These are phyloP conservation scores for Ctenopoma multispine DNA, from an alignment of 2,797 vertebrate species.

Conservation along the genomic window DNA sequence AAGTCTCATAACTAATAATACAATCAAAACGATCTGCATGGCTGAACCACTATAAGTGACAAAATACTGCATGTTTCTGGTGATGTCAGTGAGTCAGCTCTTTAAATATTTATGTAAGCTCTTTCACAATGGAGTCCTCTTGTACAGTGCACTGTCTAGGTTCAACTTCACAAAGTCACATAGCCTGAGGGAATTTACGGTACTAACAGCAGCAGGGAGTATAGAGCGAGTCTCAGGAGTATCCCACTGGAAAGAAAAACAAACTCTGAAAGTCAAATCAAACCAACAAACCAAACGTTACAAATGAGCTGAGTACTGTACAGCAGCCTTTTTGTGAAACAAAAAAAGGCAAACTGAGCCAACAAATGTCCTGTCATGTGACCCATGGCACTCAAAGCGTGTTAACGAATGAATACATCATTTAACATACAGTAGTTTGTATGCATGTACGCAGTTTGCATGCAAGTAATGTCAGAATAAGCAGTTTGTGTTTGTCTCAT, in stretches of 20 bases:
- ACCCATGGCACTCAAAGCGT: background rate
- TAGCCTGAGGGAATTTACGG: slow-evolving; percentile 34
- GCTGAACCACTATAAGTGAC: background rate
- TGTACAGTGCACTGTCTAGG: slow-evolving; percentile 14
- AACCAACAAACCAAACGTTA: slow-evolving; percentile 18
- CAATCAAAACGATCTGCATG: background rate
- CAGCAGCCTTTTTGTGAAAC: slow-evolving; percentile 9
- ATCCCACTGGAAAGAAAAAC: slow-evolving; percentile 48
- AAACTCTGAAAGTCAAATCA: slow-evolving; percentile 50
- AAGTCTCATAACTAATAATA: background rate
- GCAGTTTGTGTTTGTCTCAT: too few species aligned
- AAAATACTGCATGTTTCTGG: background rate
- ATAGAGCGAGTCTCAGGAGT: slow-evolving; percentile 21
- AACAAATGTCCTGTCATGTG: background rate
- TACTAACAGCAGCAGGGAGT: slow-evolving; percentile 35
- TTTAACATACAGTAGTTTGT: background rate
- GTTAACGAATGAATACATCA: background rate
- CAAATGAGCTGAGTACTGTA: slow-evolving; percentile 34
- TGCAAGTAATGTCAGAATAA: too few species aligned
- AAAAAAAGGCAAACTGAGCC: slow-evolving; percentile 23
- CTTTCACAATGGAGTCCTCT: slow-evolving; percentile 26
- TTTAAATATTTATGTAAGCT: slow-evolving; percentile 51
- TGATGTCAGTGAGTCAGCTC: slow-evolving; percentile 1
- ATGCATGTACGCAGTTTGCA: too few species aligned
- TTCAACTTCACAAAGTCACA: slow-evolving; percentile 33